Base-by-base conservation (phyloP, 2,888 invertebrate genomes). In the Tuta absoluta region DNA sequence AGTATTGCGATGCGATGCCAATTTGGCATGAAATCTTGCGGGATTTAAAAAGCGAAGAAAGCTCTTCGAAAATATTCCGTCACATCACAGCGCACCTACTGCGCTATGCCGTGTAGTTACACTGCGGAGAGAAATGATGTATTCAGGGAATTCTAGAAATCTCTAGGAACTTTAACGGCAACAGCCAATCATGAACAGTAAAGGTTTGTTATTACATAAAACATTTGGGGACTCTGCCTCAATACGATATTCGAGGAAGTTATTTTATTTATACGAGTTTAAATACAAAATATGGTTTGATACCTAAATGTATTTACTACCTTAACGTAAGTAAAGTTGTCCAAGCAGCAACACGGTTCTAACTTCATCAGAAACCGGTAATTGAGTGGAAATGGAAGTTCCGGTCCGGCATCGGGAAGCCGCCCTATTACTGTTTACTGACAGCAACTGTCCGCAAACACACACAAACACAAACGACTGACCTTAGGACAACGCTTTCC, bases 1-100 rank as follows among this genome's bases (percentile, higher is more conserved):
- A 45, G 45, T 45, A 45, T 45, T 45, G 45, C 45, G n/a, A n/a
- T 45, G 45, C 45, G n/a, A n/a, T 45, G 45, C 45, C 45, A 45
- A 45, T n/a, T 45, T 45, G n/a, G 45, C 45, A 17, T 7, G 45
- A 45, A 45, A 45, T 45, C 45, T 45, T 45, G n/a, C 45, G 45
- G 45, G 45, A 45, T 45, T 45, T 17, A 45, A 45, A n/a, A 45
- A 45, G 45, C 45, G 45, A 17, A 45, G 45, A 45, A 45, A 45
- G 45, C 45, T 45, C n/a, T 45, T 45, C 45, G 45, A 17, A 45
- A 45, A 45, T 45, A 45, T 45, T 45, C n/a, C n/a, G 41, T 41
- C 41, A 11, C 41, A 17, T 33, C 33, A 45, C 45, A 45, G 45
- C 45, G 14, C n/a, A 45, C 17, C 45, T 1, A 17, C 5, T 45